Conservation (phyloP, 2,888 invertebrate genomes). For the Philereme vetulata region DNA sequence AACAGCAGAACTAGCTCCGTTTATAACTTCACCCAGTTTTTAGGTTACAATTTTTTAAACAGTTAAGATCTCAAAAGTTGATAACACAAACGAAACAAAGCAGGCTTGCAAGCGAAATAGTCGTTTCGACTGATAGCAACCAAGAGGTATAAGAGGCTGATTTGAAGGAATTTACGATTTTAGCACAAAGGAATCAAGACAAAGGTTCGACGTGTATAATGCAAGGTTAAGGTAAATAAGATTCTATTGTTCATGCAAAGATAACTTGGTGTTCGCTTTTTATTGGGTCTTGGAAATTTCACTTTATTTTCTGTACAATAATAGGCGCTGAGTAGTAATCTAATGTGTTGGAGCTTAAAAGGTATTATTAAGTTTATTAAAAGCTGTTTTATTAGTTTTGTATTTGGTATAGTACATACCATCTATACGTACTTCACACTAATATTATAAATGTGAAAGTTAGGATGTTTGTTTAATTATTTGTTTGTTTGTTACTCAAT, state of each 20-base stretch:
- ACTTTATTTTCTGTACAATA: slow-evolving; percentile 3
- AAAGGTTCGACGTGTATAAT: slow-evolving; percentile 36
- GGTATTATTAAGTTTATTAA: too few species aligned
- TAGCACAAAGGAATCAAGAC: slow-evolving; percentile 39
- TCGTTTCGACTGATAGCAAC: slow-evolving; percentile 10
- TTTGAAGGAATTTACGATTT: slow-evolving; percentile 43
- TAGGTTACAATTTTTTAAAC: not conserved
- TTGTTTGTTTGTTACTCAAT: too few species aligned
- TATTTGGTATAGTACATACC: too few species aligned
- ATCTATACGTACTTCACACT: too few species aligned
- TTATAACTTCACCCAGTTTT: too few species aligned
- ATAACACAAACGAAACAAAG: slow-evolving; percentile 28
- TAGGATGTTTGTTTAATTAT: too few species aligned
- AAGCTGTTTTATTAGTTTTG: too few species aligned
- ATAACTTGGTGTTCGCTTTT: slow-evolving; percentile 30
- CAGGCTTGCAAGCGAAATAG: slow-evolving; percentile 18
- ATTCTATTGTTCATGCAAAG: slow-evolving; percentile 38
- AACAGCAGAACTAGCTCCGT: too few species aligned
- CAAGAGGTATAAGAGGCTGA: slow-evolving; percentile 37
- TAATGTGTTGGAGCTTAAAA: too few species aligned
- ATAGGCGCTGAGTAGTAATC: too few species aligned
- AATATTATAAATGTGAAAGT: too few species aligned
- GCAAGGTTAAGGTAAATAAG: slow-evolving; percentile 41
- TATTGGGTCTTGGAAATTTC: slow-evolving; percentile 20
- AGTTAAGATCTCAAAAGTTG: slow-evolving; percentile 20